Evolutionary conservation across 2,797 vertebrate species (phyloP).

Genomic region (Tapirus indicus): DNA sequence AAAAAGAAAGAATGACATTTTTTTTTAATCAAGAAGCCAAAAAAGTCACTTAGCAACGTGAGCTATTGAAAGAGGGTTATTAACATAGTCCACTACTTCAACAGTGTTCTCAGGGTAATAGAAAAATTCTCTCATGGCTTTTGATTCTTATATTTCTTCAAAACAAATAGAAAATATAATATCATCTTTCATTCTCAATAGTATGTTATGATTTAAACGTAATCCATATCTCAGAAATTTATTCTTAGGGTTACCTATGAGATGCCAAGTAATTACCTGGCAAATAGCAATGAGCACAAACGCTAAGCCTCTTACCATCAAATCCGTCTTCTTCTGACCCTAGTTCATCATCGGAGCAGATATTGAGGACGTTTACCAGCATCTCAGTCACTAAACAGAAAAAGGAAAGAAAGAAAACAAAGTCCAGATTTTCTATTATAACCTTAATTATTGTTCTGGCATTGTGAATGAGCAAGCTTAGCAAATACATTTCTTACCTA

Average conservation of each 20-base stretch:
- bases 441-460: background rate
- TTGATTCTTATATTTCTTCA: background rate
- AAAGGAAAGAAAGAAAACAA: constrained; percentile 59
- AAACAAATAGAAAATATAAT: constrained; percentile 44
- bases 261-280: constrained; percentile 46
- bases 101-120: background rate
- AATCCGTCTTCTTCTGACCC: constrained; percentile 98
- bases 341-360: constrained; percentile 98
- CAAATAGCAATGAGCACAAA: constrained; percentile 46
- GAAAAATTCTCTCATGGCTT: background rate
- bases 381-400: constrained; percentile 96
- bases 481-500: background rate
- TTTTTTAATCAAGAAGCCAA: background rate
- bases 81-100: constrained; percentile 3
- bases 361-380: constrained; percentile 99
- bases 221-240: constrained; percentile 64
- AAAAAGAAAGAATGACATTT: background rate
- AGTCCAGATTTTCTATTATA: background rate
- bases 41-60: constrained; percentile 1
- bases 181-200: constrained; percentile 34
- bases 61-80: background rate
- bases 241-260: constrained; percentile 63
- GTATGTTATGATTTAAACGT: constrained; percentile 54
- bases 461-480: background rate
- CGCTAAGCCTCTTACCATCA: constrained; percentile 93